A percentile compares a stretch with the other conserved stretches of the same genome.
These are phyloP conservation scores for Catonia carolina DNA, from an alignment of 2,888 invertebrate genomes.

Conservation along the genomic window DNA sequence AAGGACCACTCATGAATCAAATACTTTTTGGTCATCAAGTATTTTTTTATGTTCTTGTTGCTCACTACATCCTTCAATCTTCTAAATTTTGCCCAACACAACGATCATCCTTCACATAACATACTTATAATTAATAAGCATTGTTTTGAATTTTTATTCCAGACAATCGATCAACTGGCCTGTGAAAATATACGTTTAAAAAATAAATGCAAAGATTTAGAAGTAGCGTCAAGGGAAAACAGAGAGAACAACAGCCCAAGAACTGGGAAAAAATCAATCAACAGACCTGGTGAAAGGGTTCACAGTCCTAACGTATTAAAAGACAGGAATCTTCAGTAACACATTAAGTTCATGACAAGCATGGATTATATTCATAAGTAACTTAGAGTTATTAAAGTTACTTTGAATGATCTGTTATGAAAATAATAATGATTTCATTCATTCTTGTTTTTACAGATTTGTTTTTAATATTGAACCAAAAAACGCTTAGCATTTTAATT, in stretches of 20 bases:
- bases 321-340: slow-evolving; percentile 2
- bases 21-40: background rate
- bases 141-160: background rate
- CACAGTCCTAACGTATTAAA: background rate
- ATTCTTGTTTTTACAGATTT: too few relatives aligned
- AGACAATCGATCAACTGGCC: slow-evolving; percentile 1
- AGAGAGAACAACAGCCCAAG: slow-evolving; percentile 6
- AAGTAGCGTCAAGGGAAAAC: background rate
- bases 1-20: background rate
- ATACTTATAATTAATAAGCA: background rate
- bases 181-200: background rate
- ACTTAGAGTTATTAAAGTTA: too few relatives aligned
- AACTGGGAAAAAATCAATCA: background rate
- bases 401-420: too few relatives aligned
- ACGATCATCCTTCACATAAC: background rate
- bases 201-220: slow-evolving; percentile 6
- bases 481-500: too few relatives aligned
- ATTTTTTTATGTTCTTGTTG: too few relatives aligned
- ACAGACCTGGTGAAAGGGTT: background rate
- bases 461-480: too few relatives aligned
- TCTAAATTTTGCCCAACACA: background rate
- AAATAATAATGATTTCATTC: too few relatives aligned
- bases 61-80: too few relatives aligned
- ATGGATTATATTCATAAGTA: too few relatives aligned
- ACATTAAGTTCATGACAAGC: too few relatives aligned